Evolutionary conservation across 2,888 invertebrate species (phyloP).

Genomic region (Andricus quercusramuli): DNA sequence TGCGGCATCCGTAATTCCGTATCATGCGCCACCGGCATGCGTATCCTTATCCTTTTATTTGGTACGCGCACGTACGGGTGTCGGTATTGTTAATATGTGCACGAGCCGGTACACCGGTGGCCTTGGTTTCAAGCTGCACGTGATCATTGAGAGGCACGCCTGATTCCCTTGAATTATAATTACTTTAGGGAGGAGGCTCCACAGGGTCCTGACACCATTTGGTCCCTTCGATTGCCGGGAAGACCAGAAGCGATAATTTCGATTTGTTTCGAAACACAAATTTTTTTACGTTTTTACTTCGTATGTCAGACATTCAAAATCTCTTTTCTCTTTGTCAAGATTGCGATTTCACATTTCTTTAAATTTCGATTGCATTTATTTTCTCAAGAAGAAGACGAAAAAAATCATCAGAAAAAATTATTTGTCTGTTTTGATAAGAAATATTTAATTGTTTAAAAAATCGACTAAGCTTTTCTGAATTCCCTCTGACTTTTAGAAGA

Average conservation of each 20-base stretch:
- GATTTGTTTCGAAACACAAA: too few species aligned
- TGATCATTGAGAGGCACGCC: conserved; percentile 24
- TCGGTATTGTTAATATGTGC: conserved; percentile 30
- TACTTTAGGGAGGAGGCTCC: conserved; percentile 13
- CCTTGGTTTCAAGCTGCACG: conserved; percentile 27
- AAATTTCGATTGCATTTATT: too few species aligned
- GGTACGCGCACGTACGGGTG: conserved; percentile 27
- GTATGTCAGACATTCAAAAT: too few species aligned
- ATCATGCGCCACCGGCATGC: background rate
- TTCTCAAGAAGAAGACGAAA: too few species aligned
- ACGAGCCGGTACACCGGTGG: conserved; percentile 22
- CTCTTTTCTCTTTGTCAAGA: too few species aligned
- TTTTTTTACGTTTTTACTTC: too few species aligned
- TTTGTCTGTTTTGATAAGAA: too few species aligned
- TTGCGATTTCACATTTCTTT: too few species aligned
- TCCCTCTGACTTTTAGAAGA: too few species aligned
- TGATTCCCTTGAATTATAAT: conserved; percentile 38
- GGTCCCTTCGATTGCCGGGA: background rate
- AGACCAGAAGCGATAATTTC: conserved; percentile 11
- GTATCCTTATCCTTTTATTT: conserved; percentile 14
- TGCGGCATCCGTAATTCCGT: conserved; percentile 20
- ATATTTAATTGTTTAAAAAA: too few species aligned
- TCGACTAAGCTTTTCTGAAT: too few species aligned
- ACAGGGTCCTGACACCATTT: background rate
- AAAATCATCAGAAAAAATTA: too few species aligned